Conservation (phyloP, 2,797 vertebrate genomes). For the Pseudocheirus occidentalis region DNA sequence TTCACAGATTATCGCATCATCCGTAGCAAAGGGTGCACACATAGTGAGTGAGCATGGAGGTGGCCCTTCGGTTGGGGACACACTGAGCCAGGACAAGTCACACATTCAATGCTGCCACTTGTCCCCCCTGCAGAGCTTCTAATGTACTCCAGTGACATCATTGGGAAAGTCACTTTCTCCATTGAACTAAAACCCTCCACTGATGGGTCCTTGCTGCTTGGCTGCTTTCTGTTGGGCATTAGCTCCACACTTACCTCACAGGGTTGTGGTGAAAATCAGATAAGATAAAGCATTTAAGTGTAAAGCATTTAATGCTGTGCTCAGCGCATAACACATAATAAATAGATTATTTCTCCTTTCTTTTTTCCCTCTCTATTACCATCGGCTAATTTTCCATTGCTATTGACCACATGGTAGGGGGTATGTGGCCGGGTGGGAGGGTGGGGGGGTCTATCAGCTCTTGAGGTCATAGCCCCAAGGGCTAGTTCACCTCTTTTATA, state of each 20-base stretch:
- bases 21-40: background rate
- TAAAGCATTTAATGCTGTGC: background rate
- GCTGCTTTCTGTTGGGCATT: background rate
- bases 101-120: too few species aligned
- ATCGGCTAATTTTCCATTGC: background rate
- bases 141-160: background rate
- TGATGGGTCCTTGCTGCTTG: background rate
- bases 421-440: too few species aligned
- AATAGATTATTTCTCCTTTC: background rate
- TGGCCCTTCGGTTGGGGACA: background rate
- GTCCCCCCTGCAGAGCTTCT: background rate
- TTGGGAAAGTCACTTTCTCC: background rate
- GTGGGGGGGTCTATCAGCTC: background rate
- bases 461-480: background rate
- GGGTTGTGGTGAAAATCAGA: background rate
- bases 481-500: background rate
- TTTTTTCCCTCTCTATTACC: background rate
- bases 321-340: background rate
- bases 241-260: too few species aligned
- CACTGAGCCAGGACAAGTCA: background rate
- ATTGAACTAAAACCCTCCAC: background rate
- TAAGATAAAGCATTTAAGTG: background rate
- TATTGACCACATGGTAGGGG: background rate
- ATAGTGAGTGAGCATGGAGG: background rate
- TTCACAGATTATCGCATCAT: background rate